Conservation (phyloP, 2,797 vertebrate species). For the Dipus sagitta region DNA sequence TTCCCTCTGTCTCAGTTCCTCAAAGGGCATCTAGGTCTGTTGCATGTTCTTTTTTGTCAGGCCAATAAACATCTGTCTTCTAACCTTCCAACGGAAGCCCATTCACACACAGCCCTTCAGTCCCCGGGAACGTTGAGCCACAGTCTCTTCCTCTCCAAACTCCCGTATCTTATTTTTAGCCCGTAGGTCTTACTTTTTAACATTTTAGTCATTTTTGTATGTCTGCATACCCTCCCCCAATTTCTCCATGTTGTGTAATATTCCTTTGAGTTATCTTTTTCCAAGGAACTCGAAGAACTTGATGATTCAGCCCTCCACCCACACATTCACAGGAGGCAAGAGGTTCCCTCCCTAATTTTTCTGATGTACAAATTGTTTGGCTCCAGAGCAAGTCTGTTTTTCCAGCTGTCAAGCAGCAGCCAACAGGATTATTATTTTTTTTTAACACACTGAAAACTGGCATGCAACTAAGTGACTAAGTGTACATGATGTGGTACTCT, state of each 20-base stretch:
- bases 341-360: constrained; percentile 68
- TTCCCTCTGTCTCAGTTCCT: background rate
- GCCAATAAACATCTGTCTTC: constrained; percentile 17
- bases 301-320: constrained; percentile 72
- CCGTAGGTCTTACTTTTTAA: constrained; percentile 27
- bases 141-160: constrained; percentile 31
- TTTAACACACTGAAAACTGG: constrained; percentile 26
- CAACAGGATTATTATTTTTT: constrained; percentile 60
- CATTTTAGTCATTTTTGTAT: constrained; percentile 9
- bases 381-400: constrained; percentile 72
- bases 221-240: constrained; percentile 9
- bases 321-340: constrained; percentile 47
- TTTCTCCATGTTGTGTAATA: constrained; percentile 67
- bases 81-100: background rate
- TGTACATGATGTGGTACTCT: background rate
- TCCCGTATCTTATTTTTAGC: constrained; percentile 46
- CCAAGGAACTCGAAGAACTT: constrained; percentile 66
- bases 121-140: background rate
- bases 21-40: background rate
- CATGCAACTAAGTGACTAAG: constrained; percentile 22
- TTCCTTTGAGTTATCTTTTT: constrained; percentile 69
- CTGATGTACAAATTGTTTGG: constrained; percentile 60
- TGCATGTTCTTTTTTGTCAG: background rate
- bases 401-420: constrained; percentile 78
- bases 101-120: background rate